phyloP scores from a whole-genome alignment of 2,113 vertebrate species.

The Ammodytes dubius region DNA sequence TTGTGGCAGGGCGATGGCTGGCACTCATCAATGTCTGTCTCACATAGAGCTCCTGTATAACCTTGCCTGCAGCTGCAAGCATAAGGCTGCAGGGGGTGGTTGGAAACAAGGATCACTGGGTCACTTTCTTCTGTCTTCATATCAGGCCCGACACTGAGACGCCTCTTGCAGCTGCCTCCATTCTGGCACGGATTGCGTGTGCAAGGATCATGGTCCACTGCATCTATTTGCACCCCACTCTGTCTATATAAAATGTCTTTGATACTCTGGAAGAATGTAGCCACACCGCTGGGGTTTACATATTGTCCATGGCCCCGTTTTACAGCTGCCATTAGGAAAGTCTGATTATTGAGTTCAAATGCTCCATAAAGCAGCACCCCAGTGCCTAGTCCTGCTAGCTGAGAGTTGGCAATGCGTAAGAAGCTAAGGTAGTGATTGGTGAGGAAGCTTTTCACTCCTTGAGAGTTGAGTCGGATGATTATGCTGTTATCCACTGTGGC shows the following conservation, averaged over 20 bases:
- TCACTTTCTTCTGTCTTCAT: slow-evolving; percentile 89
- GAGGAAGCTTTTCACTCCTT: slow-evolving; percentile 88
- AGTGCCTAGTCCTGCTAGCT: slow-evolving; percentile 92
- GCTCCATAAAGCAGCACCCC: slow-evolving; percentile 91
- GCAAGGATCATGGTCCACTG: slow-evolving; percentile 95
- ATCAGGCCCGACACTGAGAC: slow-evolving; percentile 86
- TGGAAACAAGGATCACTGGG: slow-evolving; percentile 92
- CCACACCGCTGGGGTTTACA: slow-evolving; percentile 92
- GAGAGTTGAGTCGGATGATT: slow-evolving; percentile 89
- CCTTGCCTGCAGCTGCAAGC: slow-evolving; percentile 93
- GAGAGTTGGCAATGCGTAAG: slow-evolving; percentile 91
- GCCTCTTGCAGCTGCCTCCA: slow-evolving; percentile 91
- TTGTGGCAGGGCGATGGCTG: slow-evolving; percentile 96
- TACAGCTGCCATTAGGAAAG: slow-evolving; percentile 92
- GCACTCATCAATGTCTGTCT: slow-evolving; percentile 93
- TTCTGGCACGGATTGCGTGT: slow-evolving; percentile 93
- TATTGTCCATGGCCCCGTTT: slow-evolving; percentile 90
- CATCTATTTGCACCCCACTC: slow-evolving; percentile 92
- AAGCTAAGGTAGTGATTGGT: slow-evolving; percentile 95
- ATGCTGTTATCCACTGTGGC: slow-evolving; percentile 95
- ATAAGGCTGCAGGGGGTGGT: slow-evolving; percentile 90
- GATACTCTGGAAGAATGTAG: slow-evolving; percentile 98
- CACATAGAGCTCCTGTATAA: slow-evolving; percentile 90
- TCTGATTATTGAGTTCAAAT: slow-evolving; percentile 91
- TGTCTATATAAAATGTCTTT: slow-evolving; percentile 92